These are phyloP conservation scores for Netelia fuscicornis DNA, from an alignment of 2,888 invertebrate species.

Conservation along the genomic window DNA sequence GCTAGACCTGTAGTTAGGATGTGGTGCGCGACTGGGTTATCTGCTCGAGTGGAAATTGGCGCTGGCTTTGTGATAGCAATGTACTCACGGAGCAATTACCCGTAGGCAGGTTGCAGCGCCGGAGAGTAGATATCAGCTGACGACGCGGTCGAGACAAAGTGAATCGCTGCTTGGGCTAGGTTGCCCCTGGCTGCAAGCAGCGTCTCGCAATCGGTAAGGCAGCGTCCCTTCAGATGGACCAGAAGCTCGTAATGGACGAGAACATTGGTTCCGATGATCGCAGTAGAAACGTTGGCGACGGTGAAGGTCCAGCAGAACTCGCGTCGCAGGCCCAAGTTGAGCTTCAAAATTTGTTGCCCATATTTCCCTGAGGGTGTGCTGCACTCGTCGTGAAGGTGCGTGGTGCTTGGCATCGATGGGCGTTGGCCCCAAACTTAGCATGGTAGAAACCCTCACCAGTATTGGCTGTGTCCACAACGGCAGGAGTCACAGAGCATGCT, in stretches of 20 bases:
- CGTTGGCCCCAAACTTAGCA: too few species aligned
- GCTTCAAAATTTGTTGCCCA: conserved; percentile 33
- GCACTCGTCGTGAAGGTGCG: neutral
- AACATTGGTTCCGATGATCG: conserved; percentile 59
- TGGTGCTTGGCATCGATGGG: too few species aligned
- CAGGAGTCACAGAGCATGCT: neutral
- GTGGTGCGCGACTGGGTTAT: conserved; percentile 30
- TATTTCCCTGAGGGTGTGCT: neutral
- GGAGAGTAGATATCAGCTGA: neutral
- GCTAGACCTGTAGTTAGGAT: conserved; percentile 59
- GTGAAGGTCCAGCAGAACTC: conserved; percentile 8
- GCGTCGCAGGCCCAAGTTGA: neutral
- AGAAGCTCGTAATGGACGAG: conserved; percentile 25
- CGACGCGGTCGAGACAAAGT: neutral
- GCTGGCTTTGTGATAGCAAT: conserved; percentile 22
- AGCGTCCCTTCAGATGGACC: conserved; percentile 22
- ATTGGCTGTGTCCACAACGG: neutral
- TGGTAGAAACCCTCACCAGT: neutral
- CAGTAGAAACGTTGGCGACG: conserved; percentile 55
- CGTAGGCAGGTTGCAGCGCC: neutral
- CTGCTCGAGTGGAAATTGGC: neutral
- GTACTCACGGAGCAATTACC: conserved; percentile 24
- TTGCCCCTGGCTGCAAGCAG: neutral
- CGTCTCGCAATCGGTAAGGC: neutral
- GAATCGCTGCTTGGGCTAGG: neutral